Base-by-base conservation (phyloP, 2,888 invertebrate genomes). In the Lasioglossum calceatum region DNA sequence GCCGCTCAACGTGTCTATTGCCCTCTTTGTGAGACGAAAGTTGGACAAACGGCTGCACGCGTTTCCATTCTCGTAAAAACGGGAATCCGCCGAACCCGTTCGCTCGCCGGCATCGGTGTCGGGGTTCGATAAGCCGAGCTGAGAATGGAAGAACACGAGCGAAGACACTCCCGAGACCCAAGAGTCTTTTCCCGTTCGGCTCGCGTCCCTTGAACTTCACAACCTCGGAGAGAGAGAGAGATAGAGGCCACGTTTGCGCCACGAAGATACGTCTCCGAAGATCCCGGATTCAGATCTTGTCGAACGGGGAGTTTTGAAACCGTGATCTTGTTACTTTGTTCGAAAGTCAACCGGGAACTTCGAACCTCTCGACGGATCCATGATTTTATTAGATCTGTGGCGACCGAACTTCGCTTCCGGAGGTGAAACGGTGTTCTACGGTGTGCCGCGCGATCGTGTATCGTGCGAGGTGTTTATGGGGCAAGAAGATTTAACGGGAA, bases 1-100 rank as follows among this genome's bases (percentile, higher is more conserved):
- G 89, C 23, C 87, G 88, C 91, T 92, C 92, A 84, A 39, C 70
- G 88, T 91, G 90, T 90, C 92, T 92, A 91, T 92, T 92, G 91
- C 90, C 64, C 89, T 78, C 75, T 87, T 83, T 88, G 84, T 91
- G 91, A 91, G 89, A 90, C 91, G 91, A 92, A 93, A 93, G 91
- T 93, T 92, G 89, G 85, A 92, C 91, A 90, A 92, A 92, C 78
- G 87, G 67, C 73, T 77, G 81, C 79, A 79, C 71, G 81, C 74
- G 79, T 84, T 54, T 79, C 77, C 61, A 32, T 77, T 64, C 54
- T 36, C 61, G 44, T 79, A 76, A 84, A 79, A 76, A 79, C 50
- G 19, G 16, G 16, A 23, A 36, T 39, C 23, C 50, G 16, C 27
- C 70, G 23, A 70, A 64, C 32, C 32, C 27, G 27, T 32, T 16